Conservation (phyloP, 1,140 invertebrate species). For the Halesus radiatus region DNA sequence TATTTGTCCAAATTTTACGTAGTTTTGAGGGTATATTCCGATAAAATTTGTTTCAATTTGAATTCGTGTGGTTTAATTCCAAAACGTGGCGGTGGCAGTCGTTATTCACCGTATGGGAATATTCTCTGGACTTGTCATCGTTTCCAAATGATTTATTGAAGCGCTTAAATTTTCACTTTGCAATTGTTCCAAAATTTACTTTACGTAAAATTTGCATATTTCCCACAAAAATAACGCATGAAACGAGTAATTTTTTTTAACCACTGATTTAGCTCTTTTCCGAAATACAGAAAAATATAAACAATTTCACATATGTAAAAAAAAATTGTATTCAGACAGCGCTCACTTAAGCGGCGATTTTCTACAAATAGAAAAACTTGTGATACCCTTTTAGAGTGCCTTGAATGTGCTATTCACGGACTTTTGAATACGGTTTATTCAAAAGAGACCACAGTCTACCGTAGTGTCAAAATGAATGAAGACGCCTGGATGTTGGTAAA, state of each 20-base stretch:
- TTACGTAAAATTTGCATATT: neutral
- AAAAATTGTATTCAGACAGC: too few species aligned
- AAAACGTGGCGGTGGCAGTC: neutral
- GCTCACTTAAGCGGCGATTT: conserved; percentile 35
- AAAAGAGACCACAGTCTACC: conserved; percentile 32
- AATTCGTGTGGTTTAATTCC: neutral
- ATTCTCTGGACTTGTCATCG: neutral
- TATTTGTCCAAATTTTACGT: too few species aligned
- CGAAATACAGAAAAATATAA: too few species aligned
- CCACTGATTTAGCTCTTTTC: too few species aligned
- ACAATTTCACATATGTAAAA: too few species aligned
- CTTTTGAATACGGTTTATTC: conserved; percentile 34
- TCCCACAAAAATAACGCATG: too few species aligned
- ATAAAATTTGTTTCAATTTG: conserved; percentile 13
- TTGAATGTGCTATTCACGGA: conserved; percentile 25
- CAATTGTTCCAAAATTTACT: neutral
- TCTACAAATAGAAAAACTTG: conserved; percentile 20
- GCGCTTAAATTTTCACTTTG: neutral
- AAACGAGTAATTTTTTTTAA: too few species aligned
- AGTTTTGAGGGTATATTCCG: neutral
- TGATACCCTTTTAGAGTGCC: conserved; percentile 7
- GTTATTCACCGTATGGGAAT: neutral
- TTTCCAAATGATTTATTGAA: conserved; percentile 9
- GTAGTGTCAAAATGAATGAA: conserved; percentile 40
- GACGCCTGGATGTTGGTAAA: conserved; percentile 31